These are phyloP conservation scores for Argyrosomus japonicus DNA, from an alignment of 2,113 vertebrate species.

Conservation along the genomic window DNA sequence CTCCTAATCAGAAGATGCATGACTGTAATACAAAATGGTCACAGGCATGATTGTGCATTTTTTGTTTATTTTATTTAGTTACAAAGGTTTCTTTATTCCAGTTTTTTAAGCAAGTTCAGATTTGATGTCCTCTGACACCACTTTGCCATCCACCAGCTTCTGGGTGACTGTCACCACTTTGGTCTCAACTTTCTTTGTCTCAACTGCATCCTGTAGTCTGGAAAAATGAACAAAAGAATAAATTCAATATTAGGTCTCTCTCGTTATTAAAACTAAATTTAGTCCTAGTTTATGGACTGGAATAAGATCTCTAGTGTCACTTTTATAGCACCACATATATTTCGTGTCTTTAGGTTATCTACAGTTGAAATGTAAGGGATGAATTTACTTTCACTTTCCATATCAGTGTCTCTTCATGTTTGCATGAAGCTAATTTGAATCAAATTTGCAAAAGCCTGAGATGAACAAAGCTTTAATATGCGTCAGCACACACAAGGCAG, in stretches of 20 bases:
- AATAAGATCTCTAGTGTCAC: background rate
- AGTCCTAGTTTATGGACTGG: background rate
- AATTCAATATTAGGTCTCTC: background rate
- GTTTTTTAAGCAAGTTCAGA: conserved; percentile 8
- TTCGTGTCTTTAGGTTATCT: background rate
- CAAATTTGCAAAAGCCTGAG: conserved; percentile 39
- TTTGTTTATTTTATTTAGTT: conserved; percentile 39
- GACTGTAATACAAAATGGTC: background rate
- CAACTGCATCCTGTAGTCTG: conserved; percentile 66
- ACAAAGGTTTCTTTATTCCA: background rate
- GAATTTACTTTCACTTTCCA: conserved; percentile 24
- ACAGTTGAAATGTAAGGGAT: conserved; percentile 9
- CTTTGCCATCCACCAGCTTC: conserved; percentile 75
- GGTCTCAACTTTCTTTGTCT: conserved; percentile 38
- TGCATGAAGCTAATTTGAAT: conserved; percentile 65
- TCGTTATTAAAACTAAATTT: background rate
- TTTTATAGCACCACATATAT: background rate
- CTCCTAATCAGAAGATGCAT: background rate
- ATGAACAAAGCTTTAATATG: conserved; percentile 5
- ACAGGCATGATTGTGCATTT: background rate
- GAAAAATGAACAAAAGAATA: conserved; percentile 1
- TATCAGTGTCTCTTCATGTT: conserved; percentile 33
- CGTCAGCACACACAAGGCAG: background rate
- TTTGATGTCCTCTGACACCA: conserved; percentile 72
- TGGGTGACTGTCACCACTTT: conserved; percentile 74